A percentile compares a stretch with the other conserved stretches of the same genome.
These are phyloP conservation scores for Sabatieria punctata DNA, from an alignment of 2,888 invertebrate genomes.

Conservation along the genomic window DNA sequence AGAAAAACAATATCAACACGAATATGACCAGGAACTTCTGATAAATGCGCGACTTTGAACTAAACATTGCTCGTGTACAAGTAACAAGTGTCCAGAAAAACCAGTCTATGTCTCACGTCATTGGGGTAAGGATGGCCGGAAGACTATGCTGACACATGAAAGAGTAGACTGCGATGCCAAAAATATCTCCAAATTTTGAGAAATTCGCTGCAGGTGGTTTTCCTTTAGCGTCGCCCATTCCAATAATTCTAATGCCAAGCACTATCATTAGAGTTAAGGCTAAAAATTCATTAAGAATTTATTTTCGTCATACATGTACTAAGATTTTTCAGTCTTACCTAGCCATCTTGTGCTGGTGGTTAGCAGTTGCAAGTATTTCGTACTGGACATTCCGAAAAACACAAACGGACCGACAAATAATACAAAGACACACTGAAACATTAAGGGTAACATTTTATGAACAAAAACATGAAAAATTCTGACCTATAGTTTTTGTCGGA, in stretches of 20 bases:
- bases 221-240: conserved; percentile 47
- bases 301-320: too few species aligned
- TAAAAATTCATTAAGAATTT: too few species aligned
- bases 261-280: conserved; percentile 59
- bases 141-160: conserved; percentile 99
- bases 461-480: too few species aligned
- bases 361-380: conserved; percentile 77
- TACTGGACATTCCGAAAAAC: conserved; percentile 90
- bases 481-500: too few species aligned
- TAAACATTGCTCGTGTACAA: too few species aligned
- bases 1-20: conserved; percentile 62
- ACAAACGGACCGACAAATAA: conserved; percentile 67
- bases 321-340: too few species aligned
- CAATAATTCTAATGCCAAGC: conserved; percentile 37
- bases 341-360: conserved; percentile 74
- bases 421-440: conserved; percentile 48
- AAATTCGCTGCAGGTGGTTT: conserved; percentile 53
- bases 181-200: conserved; percentile 61
- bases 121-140: conserved; percentile 74
- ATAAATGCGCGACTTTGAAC: conserved; percentile 47
- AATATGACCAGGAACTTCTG: conserved; percentile 61
- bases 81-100: too few species aligned
- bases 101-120: conserved; percentile 40
- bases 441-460: too few species aligned
- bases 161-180: conserved; percentile 82